A percentile compares a stretch with the other conserved stretches of the same genome.
Conservation (phyloP, 64 coral and sea anemone genomes). For the Stichodactyla helianthus region DNA sequence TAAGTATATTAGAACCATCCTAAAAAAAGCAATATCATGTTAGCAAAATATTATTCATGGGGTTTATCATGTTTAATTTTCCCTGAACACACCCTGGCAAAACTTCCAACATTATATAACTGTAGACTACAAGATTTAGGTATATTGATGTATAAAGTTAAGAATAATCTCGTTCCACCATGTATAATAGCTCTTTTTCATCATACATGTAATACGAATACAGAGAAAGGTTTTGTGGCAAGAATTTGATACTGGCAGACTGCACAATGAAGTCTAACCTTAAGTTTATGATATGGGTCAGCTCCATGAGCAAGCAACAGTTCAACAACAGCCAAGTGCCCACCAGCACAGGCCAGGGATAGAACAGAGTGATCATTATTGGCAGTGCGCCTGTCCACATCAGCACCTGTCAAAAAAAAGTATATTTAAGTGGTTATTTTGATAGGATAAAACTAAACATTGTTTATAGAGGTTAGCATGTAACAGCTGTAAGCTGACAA, state of each 20-base stretch:
- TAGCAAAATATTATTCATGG: neutral
- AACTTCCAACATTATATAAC: too few species aligned
- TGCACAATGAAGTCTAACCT: slow-evolving; percentile 42
- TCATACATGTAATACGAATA: too few species aligned
- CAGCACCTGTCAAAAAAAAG: slow-evolving; percentile 65
- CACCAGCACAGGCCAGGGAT: slow-evolving; percentile 96
- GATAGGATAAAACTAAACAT: too few species aligned
- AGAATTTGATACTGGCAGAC: neutral
- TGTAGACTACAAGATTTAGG: too few species aligned
- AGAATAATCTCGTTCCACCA: too few species aligned
- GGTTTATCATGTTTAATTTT: too few species aligned
- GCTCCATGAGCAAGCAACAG: slow-evolving; percentile 94
- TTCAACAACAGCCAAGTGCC: slow-evolving; percentile 91
- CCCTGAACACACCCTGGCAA: too few species aligned
- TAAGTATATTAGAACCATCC: slow-evolving; percentile 95
- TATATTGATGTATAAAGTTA: too few species aligned
- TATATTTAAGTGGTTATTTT: neutral
- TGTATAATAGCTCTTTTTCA: too few species aligned
- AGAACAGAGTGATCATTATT: slow-evolving; percentile 96
- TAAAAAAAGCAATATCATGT: slow-evolving; percentile 6
- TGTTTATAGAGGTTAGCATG: too few species aligned
- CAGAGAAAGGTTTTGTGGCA: neutral
- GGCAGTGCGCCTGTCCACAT: slow-evolving; percentile 85
- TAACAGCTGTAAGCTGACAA: too few species aligned
- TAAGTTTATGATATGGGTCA: slow-evolving; percentile 86